Base-by-base conservation (phyloP, 2,797 vertebrate species). In the Numenius phaeopus region DNA sequence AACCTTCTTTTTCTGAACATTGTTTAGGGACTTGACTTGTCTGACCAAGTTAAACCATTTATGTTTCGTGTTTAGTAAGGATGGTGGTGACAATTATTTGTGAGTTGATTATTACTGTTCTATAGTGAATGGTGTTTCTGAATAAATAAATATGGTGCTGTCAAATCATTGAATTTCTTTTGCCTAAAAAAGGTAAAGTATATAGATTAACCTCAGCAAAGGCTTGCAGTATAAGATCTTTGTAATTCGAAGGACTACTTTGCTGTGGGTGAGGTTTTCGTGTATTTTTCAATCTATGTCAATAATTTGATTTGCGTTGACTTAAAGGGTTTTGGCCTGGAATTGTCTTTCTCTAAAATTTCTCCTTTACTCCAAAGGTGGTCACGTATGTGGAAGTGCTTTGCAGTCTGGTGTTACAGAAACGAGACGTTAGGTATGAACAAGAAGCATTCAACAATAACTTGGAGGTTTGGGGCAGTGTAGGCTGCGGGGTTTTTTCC, bases 71-170 rank as follows among this genome's bases (percentile, higher is more conserved):
- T 49, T 46, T 37, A 21, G 4, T 14, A 11, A 21, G 29, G 69
- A 4, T 11, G 40, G 1, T 21, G 64, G 8, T 29, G 58, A 3
- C 6, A 1, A 26, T n/a, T 52, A 3, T 44, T 59, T 42, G 30
- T 39, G 27, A 34, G 1, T 77, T 59, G 39, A 14, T 47, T 57
- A 5, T 4, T 37, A 4, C 27, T 0, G 1, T 39, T 47, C 10
- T 0, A 1, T 3, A 40, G 15, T 0, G 7, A 61, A 14, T 2
- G 21, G 39, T 18, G 39, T 27, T 50, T 19, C 61, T 67, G 11
- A 76, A 27, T 49, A 46, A 55, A 23, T 16, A n/a, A 13, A 19
- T 27, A 2, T 0, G 2, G 30, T 42, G 27, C 42, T 58, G 42
- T 37, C 22, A 7, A 69, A 34, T n/a, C 50, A 76, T 8, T 20